Conservation (phyloP, 2,888 invertebrate species). For the Latrodectus hesperus region DNA sequence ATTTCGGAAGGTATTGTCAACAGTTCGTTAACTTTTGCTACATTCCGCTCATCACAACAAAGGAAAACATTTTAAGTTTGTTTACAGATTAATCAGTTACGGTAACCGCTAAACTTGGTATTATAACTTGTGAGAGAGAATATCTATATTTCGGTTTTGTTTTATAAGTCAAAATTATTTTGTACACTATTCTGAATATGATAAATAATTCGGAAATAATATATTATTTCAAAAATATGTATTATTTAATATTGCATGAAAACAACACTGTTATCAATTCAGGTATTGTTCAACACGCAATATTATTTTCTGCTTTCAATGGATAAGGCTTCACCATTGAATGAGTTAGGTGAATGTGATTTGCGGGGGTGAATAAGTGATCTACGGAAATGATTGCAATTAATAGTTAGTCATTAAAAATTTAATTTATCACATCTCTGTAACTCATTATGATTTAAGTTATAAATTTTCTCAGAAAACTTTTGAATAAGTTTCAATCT, state of each 20-base stretch:
- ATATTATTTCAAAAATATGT: background rate
- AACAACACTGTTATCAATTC: no score
- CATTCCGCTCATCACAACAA: no score
- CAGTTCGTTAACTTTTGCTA: no score
- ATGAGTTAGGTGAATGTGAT: conserved; percentile 19
- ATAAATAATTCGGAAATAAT: background rate
- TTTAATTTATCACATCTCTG: background rate
- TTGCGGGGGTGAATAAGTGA: conserved; percentile 49
- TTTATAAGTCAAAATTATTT: background rate
- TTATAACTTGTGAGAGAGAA: background rate
- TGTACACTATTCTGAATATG: no score
- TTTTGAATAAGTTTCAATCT: background rate
- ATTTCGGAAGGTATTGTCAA: no score
- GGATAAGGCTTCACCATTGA: conserved; percentile 59
- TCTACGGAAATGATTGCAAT: conserved; percentile 44
- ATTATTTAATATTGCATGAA: no score
- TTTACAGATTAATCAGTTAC: conserved; percentile 40
- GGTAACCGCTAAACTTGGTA: conserved; percentile 30
- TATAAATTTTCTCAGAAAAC: background rate
- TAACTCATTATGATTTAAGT: background rate
- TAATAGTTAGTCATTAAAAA: background rate
- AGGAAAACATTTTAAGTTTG: background rate
- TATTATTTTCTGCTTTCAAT: conserved; percentile 13
- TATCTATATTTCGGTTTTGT: background rate
- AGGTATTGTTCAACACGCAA: background rate